Percentiles rank a stretch among this genome's conserved stretches.
phyloP scores from a whole-genome alignment of 2,888 invertebrate genomes.

The Conomelus anceps region DNA sequence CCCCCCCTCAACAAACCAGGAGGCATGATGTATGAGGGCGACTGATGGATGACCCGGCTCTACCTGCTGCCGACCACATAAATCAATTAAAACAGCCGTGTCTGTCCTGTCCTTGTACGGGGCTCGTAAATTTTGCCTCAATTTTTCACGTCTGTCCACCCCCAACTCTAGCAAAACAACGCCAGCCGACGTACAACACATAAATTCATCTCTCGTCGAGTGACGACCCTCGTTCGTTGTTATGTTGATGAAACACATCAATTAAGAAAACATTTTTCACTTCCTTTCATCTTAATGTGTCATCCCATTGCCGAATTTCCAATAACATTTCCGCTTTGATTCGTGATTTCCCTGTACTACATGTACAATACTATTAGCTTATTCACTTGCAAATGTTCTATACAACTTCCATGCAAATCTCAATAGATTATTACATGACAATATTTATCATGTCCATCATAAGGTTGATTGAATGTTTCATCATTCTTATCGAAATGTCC shows the following conservation, averaged over 20 bases:
- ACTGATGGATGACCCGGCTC: constrained; percentile 5
- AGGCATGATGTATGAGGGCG: not conserved
- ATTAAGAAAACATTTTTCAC: constrained; percentile 11
- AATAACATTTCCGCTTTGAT: not conserved
- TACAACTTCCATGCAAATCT: too few species aligned
- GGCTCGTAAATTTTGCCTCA: constrained; percentile 7
- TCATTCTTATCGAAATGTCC: too few species aligned
- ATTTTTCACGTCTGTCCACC: constrained; percentile 14
- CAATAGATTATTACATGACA: too few species aligned
- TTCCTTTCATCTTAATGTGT: not conserved
- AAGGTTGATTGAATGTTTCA: too few species aligned
- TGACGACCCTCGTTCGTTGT: constrained; percentile 5
- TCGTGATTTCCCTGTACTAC: not conserved
- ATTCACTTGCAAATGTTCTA: too few species aligned
- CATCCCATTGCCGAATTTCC: not conserved
- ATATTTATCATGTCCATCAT: too few species aligned
- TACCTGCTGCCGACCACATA: constrained; percentile 11
- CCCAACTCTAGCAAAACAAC: not conserved
- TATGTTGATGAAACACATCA: constrained; percentile 14
- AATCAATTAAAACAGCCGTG: constrained; percentile 11
- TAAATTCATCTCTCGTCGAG: constrained; percentile 1
- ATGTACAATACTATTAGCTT: too few species aligned
- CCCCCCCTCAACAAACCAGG: not conserved
- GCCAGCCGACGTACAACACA: constrained; percentile 1
- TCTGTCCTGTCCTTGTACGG: constrained; percentile 1